A percentile compares a stretch with the other conserved stretches of the same genome.
phyloP scores from a whole-genome alignment of 2,888 invertebrate species.

The Ephialtes manifestator region DNA sequence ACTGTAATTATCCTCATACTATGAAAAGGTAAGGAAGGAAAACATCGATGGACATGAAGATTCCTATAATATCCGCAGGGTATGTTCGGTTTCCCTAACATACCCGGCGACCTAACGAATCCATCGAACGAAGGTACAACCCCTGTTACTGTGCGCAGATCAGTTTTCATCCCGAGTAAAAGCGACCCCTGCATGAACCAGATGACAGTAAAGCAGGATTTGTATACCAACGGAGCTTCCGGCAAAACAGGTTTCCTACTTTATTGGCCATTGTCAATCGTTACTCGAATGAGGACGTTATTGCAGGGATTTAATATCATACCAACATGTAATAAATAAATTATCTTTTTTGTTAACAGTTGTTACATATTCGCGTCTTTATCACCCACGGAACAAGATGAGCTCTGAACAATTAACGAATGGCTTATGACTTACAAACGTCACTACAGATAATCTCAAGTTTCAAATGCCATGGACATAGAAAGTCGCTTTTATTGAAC shows the following conservation, averaged over 20 bases:
- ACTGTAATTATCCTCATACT: background rate
- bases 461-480: background rate
- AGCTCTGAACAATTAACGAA: background rate
- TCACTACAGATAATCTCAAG: background rate
- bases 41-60: background rate
- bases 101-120: background rate
- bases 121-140: slow-evolving; percentile 13
- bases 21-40: background rate
- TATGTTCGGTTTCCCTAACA: background rate
- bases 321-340: background rate
- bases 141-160: background rate
- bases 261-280: slow-evolving; percentile 5
- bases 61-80: background rate
- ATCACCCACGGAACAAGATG: background rate
- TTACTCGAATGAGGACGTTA: background rate
- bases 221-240: background rate
- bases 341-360: slow-evolving; percentile 3
- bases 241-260: background rate
- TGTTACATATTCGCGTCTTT: slow-evolving; percentile 17
- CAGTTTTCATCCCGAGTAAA: background rate
- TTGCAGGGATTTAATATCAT: background rate
- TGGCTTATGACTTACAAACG: background rate
- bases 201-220: background rate
- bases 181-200: slow-evolving; percentile 8
- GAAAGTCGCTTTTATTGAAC: slow-evolving; percentile 18